Evolutionary conservation across 2,888 invertebrate genomes (phyloP).

Genomic region (Andrena praecox): DNA sequence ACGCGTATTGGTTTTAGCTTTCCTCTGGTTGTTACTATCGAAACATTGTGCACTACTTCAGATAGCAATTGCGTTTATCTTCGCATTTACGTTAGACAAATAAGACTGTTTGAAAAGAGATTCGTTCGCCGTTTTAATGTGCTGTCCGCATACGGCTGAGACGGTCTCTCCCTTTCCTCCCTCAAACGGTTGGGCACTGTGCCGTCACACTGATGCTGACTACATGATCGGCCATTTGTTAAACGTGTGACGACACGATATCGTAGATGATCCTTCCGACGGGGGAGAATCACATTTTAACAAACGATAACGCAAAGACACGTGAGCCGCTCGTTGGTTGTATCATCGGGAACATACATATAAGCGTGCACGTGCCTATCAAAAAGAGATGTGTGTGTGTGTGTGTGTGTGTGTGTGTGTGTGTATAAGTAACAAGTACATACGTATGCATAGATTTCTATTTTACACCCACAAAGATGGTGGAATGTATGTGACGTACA

Average conservation of each 20-base stretch:
- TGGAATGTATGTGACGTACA: conserved; percentile 28
- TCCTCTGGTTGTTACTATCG: conserved; percentile 1
- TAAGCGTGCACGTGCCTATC: conserved; percentile 34
- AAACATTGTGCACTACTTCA: conserved; percentile 6
- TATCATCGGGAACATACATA: not conserved
- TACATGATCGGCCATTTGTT: not conserved
- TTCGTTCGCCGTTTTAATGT: conserved; percentile 4
- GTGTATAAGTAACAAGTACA: conserved; percentile 29
- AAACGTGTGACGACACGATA: not conserved
- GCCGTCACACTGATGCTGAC: not conserved
- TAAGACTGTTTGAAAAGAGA: conserved; percentile 52
- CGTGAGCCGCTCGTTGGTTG: conserved; percentile 17
- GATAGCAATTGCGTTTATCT: conserved; percentile 44
- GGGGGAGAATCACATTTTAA: not conserved
- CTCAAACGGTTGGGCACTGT: conserved; percentile 5
- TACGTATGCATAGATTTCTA: conserved; percentile 22
- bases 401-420: not conserved
- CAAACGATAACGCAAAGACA: conserved; percentile 18
- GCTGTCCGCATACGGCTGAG: conserved; percentile 2
- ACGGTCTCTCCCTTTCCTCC: conserved; percentile 38
- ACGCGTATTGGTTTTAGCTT: not conserved
- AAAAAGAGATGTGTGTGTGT: not conserved
- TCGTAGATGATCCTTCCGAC: not conserved
- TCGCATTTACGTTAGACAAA: conserved; percentile 53
- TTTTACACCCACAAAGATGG: conserved; percentile 25